phyloP scores from a whole-genome alignment of 2,888 invertebrate genomes.

The Dyspetes luteomarginatus region DNA sequence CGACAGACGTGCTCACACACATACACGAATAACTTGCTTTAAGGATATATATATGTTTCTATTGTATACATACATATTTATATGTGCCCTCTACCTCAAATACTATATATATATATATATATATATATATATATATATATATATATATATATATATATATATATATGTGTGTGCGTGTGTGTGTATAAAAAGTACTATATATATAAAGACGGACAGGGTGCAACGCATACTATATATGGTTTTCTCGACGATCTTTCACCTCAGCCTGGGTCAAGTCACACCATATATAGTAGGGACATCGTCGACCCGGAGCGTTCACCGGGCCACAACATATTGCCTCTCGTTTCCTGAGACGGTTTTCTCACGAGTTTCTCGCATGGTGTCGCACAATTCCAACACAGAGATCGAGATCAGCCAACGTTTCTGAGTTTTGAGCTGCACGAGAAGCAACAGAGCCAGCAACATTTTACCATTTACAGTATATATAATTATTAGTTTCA shows the following conservation, averaged over 20 bases:
- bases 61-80: not conserved
- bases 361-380: constrained; percentile 42
- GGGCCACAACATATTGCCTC: constrained; percentile 60
- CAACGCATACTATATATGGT: not conserved
- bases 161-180: no score
- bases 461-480: no score
- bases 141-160: no score
- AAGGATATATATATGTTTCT: not conserved
- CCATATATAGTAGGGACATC: not conserved
- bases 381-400: not conserved
- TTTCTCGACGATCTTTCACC: constrained; percentile 1
- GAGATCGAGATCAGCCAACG: no score
- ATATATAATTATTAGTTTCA: no score
- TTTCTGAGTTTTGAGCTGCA: no score
- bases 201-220: no score
- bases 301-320: not conserved
- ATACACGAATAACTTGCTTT: not conserved
- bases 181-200: no score
- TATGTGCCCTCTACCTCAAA: not conserved
- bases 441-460: no score
- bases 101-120: not conserved
- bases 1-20: constrained; percentile 34
- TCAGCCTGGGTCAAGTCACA: constrained; percentile 42
- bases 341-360: constrained; percentile 63
- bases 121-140: no score